A percentile compares a stretch with the other conserved stretches of the same genome.
phyloP scores from a whole-genome alignment of 2,113 vertebrate species.

The Taurulus bubalis region DNA sequence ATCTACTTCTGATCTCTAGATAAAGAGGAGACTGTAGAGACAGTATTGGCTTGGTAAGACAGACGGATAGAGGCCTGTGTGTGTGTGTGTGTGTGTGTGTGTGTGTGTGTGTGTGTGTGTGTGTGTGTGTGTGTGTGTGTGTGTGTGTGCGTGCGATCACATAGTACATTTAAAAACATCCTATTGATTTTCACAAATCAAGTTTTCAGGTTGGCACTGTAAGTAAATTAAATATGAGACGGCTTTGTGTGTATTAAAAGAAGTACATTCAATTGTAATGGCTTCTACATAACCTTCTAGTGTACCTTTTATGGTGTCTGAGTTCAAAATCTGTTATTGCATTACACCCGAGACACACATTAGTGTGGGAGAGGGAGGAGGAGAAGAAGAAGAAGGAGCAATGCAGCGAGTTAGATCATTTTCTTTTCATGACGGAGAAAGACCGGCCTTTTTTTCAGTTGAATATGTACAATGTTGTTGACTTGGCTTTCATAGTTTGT shows the following conservation, averaged over 20 bases:
- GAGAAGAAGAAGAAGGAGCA: slow-evolving; percentile 4
- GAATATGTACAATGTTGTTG: slow-evolving; percentile 19
- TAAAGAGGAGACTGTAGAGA: slow-evolving; percentile 54
- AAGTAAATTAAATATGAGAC: slow-evolving; percentile 75
- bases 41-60: slow-evolving; percentile 49
- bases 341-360: slow-evolving; percentile 71
- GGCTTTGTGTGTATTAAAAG: slow-evolving; percentile 77
- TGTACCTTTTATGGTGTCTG: slow-evolving; percentile 69
- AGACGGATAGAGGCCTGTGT: slow-evolving; percentile 27
- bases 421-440: slow-evolving; percentile 30
- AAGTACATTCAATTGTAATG: slow-evolving; percentile 77
- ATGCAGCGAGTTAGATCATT: slow-evolving; percentile 46
- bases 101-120: slow-evolving; percentile 23
- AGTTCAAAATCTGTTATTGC: slow-evolving; percentile 71
- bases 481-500: slow-evolving; percentile 20
- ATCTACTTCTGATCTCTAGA: slow-evolving; percentile 71
- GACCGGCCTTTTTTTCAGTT: slow-evolving; percentile 16
- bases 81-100: slow-evolving; percentile 1
- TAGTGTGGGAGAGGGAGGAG: slow-evolving; percentile 43
- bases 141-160: slow-evolving; percentile 30
- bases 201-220: slow-evolving; percentile 68
- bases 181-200: slow-evolving; percentile 79
- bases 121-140: slow-evolving; percentile 32
- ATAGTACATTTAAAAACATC: slow-evolving; percentile 68
- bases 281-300: slow-evolving; percentile 67